A percentile compares a stretch with the other conserved stretches of the same genome.
Conservation (phyloP, 2,797 vertebrate genomes). For the Dryobates pubescens region DNA sequence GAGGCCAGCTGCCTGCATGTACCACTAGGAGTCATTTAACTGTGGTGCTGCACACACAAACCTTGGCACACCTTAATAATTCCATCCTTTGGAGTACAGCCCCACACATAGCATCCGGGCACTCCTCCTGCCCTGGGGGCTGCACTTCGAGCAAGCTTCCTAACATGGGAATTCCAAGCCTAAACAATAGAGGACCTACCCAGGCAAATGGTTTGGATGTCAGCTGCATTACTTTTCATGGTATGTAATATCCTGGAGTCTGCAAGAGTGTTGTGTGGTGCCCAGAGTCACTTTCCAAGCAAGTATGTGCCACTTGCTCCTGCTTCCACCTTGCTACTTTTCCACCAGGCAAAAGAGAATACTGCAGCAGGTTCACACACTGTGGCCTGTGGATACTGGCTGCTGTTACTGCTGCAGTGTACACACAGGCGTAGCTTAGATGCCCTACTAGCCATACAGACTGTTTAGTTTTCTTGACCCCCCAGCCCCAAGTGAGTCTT, state of each 20-base stretch:
- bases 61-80: not conserved
- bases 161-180: not conserved
- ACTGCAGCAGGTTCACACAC: accelerated
- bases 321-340: not conserved
- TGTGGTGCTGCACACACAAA: not conserved
- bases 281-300: not conserved
- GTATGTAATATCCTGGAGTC: not conserved
- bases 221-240: not conserved
- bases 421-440: not conserved
- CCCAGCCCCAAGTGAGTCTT: not conserved
- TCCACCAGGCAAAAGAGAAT: not conserved
- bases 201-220: not conserved
- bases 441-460: not conserved
- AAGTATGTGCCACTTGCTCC: not conserved
- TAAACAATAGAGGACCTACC: not conserved
- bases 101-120: accelerated
- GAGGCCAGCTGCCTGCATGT: not conserved
- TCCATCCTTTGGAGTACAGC: not conserved
- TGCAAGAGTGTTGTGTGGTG: not conserved
- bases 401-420: not conserved
- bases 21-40: not conserved
- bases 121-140: not conserved
- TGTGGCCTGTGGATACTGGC: not conserved
- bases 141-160: not conserved
- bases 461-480: not conserved